Evolutionary conservation across 2,797 vertebrate species (phyloP), one percentile per base, ranked within the genome.

Genomic region (Psittacula derbiana): DNA sequence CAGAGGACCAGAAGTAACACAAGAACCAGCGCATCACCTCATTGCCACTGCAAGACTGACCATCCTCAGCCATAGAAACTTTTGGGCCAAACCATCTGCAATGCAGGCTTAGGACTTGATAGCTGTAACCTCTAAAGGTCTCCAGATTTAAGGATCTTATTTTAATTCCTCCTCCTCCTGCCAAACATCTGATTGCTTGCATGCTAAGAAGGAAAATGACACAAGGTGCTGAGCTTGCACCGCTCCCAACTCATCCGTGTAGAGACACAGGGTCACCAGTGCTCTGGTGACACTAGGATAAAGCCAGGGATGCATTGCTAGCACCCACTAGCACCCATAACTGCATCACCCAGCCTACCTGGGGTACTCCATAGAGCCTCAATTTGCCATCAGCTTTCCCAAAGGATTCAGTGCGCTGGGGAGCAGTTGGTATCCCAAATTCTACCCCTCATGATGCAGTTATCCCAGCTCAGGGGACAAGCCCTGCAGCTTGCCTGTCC

Each of bases 211-310:
- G 91, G 73, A 86, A 82, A 94, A 94, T 82, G 83, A 93, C 73
- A 86, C 80, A 49, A 95, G 78, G 80, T 93, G 95, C 95, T 97
- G 92, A 97, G 91, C 50, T 93, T 91, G 94, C 92, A 96, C 86
- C 24, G 9, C 70, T 93, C 70, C 82, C 41, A 40, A 18, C 60
- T 92, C 76, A 88, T 76, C 76, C 0, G 0, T 19, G 14, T 46
- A 69, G 87, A 87, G 88, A 79, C 55, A 40, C 28, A 28, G 69
- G 58, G 73, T 88, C 80, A 93, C 43, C 46, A 33, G 52, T 2
- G 2, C 36, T 52, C 40, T 11, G 7, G 70, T 50, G 60, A 46
- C 5, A 3, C 1, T 25, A 31, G 43, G 21, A 6, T 27, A 16
- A 88, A 52, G 50, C 52, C 69, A 74, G 49, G 33, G 52, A 17